Evolutionary conservation across 1,140 invertebrate species (phyloP).

Genomic region (Hycleus cichorii): DNA sequence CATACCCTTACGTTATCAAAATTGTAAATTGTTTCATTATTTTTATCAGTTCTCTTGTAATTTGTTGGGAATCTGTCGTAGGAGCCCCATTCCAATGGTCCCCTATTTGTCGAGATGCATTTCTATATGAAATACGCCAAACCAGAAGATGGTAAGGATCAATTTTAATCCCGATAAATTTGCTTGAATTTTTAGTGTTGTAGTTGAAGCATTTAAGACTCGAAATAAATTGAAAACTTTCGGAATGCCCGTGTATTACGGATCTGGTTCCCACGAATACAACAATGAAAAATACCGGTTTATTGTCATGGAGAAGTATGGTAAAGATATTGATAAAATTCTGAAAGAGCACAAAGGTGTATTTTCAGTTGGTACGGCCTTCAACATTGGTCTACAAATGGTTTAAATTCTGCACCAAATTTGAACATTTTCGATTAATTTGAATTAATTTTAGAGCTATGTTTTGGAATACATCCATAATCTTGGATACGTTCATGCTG

Average conservation of each 20-base stretch:
- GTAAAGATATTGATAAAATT: slow-evolving; percentile 79
- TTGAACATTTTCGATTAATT: slow-evolving; percentile 4
- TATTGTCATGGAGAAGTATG: slow-evolving; percentile 85
- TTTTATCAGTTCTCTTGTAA: neutral
- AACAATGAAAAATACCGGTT: slow-evolving; percentile 78
- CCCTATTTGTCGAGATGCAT: slow-evolving; percentile 91
- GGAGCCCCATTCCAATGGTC: slow-evolving; percentile 90
- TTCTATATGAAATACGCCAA: slow-evolving; percentile 87
- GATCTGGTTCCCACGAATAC: slow-evolving; percentile 72
- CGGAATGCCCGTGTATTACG: slow-evolving; percentile 81
- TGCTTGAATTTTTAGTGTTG: slow-evolving; percentile 25
- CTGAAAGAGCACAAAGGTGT: slow-evolving; percentile 61
- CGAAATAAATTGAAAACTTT: slow-evolving; percentile 64
- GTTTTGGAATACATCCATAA: slow-evolving; percentile 82
- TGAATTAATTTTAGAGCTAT: slow-evolving; percentile 54
- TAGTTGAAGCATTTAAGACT: slow-evolving; percentile 72
- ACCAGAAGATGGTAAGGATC: slow-evolving; percentile 57
- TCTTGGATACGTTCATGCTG: slow-evolving; percentile 81
- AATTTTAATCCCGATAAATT: neutral
- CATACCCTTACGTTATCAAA: slow-evolving; percentile 68
- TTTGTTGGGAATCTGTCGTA: slow-evolving; percentile 40
- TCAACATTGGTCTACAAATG: slow-evolving; percentile 66
- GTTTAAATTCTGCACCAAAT: slow-evolving; percentile 58
- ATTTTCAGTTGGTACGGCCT: slow-evolving; percentile 69
- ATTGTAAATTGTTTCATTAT: slow-evolving; percentile 54